Percentiles rank a stretch among this genome's conserved stretches.
Evolutionary conservation across 2,113 vertebrate genomes (phyloP).

Genomic region (Symphodus melops): DNA sequence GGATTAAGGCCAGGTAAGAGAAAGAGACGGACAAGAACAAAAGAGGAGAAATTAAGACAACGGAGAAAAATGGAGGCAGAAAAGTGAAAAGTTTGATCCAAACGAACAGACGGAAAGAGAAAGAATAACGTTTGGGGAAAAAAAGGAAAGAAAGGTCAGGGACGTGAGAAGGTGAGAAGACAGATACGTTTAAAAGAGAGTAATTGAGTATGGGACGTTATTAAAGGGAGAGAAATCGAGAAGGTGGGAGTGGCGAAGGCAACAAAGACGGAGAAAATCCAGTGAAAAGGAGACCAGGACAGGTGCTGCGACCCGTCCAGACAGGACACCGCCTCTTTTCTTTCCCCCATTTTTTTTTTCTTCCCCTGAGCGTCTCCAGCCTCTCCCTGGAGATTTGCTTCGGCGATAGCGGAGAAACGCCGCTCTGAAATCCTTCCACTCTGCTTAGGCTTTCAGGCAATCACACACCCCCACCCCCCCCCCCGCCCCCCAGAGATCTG

Average conservation of each 20-base stretch:
- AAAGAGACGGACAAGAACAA: conserved; percentile 15
- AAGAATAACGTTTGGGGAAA: background rate
- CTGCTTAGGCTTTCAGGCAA: conserved; percentile 70
- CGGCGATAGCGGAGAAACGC: conserved; percentile 41
- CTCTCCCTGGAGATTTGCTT: conserved; percentile 53
- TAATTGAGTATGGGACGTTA: conserved; percentile 54
- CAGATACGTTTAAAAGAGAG: conserved; percentile 51
- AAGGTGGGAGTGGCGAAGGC: conserved; percentile 37
- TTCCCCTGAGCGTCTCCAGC: conserved; percentile 17
- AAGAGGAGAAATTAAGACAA: conserved; percentile 19
- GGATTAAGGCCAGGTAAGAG: conserved; percentile 39
- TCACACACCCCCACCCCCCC: too few relatives aligned
- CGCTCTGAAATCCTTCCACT: conserved; percentile 71
- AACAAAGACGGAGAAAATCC: conserved; percentile 46
- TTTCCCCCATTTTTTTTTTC: conserved; percentile 11
- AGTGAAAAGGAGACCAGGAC: conserved; percentile 17
- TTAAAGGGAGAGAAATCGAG: conserved; percentile 53
- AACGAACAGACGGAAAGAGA: conserved; percentile 5
- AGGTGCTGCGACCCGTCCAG: conserved; percentile 27
- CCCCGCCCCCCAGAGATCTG: conserved; percentile 78
- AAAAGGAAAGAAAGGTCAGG: background rate
- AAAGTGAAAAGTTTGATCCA: conserved; percentile 35
- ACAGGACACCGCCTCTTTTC: conserved; percentile 33
- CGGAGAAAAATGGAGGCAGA: background rate
- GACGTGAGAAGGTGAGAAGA: conserved; percentile 36